Evolutionary conservation across 2,888 invertebrate genomes (phyloP).

Genomic region (Stenotaenia linearis): DNA sequence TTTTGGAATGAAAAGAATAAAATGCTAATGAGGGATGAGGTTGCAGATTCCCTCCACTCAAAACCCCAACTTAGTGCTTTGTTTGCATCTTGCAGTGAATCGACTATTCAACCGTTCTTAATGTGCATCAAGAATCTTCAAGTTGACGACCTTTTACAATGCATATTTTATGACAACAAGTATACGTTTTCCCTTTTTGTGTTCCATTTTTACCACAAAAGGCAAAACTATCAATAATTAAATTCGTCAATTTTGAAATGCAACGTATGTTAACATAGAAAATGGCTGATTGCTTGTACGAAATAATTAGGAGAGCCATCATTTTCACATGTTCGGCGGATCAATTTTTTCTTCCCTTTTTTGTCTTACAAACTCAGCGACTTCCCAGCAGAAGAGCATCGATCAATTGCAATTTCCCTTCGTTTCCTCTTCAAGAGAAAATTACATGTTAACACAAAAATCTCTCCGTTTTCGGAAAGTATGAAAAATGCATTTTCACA

Average conservation of each 20-base stretch:
- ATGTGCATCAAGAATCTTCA: background rate
- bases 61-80: constrained; percentile 4
- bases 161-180: background rate
- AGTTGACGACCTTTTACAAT: background rate
- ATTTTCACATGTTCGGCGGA: background rate
- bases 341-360: background rate
- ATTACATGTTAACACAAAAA: constrained; percentile 13
- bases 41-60: constrained; percentile 1
- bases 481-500: background rate
- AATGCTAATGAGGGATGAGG: constrained; percentile 23
- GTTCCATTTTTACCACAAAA: too few relatives aligned
- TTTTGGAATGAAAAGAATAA: constrained; percentile 20
- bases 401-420: background rate
- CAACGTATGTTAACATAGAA: background rate
- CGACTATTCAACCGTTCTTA: background rate
- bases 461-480: background rate
- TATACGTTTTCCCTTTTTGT: too few relatives aligned
- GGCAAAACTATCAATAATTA: too few relatives aligned
- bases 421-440: background rate
- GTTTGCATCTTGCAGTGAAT: constrained; percentile 15
- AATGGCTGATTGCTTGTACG: background rate
- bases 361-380: background rate
- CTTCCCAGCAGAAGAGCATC: background rate
- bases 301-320: background rate
- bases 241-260: too few relatives aligned